Evolutionary conservation across 2,113 vertebrate genomes (phyloP).

Genomic region (Bubo bubo): DNA sequence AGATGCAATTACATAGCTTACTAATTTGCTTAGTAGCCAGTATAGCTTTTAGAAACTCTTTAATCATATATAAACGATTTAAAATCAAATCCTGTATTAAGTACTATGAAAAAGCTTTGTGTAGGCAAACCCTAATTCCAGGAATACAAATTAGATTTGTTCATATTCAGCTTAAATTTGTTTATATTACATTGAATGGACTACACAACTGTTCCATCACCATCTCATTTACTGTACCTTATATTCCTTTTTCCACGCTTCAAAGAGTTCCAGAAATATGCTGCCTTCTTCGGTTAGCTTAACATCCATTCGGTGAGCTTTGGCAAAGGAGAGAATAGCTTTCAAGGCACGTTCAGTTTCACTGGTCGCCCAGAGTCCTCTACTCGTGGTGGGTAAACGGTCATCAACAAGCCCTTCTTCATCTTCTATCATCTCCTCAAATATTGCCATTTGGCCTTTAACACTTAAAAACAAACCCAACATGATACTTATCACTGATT

Average conservation of each 20-base stretch:
- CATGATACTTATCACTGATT: background rate
- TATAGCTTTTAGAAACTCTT: background rate
- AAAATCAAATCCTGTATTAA: background rate
- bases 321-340: slow-evolving; percentile 89
- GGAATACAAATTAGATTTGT: background rate
- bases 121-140: background rate
- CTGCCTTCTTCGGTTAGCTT: slow-evolving; percentile 89
- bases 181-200: background rate
- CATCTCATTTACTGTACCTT: slow-evolving; percentile 78
- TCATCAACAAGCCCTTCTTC: slow-evolving; percentile 95
- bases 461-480: slow-evolving; percentile 78
- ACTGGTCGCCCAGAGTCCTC: slow-evolving; percentile 93
- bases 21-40: background rate
- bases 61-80: background rate
- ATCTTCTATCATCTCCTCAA: slow-evolving; percentile 98
- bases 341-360: slow-evolving; percentile 94
- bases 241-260: slow-evolving; percentile 98
- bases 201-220: background rate
- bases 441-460: slow-evolving; percentile 94
- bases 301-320: slow-evolving; percentile 84
- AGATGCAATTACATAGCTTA: background rate
- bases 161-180: background rate
- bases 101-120: background rate
- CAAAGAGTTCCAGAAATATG: slow-evolving; percentile 92
- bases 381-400: slow-evolving; percentile 90